phyloP scores from a whole-genome alignment of 2,888 invertebrate species.

The Sturmia bella region DNA sequence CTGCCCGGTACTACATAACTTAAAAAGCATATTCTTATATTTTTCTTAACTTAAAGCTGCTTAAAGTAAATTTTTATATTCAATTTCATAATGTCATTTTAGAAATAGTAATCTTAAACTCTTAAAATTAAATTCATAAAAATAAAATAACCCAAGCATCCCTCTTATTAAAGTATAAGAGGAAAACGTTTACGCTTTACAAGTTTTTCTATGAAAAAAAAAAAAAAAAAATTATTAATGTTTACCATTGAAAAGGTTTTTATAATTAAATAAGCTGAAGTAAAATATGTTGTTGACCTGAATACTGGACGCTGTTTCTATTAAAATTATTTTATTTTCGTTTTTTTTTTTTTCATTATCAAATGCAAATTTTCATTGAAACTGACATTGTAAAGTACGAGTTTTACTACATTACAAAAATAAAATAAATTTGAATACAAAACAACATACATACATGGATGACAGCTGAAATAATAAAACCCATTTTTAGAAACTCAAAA shows the following conservation, averaged over 20 bases:
- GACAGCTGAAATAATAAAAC: constrained; percentile 7
- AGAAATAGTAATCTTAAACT: not conserved
- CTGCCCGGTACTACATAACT: no score
- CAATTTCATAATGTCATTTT: no score
- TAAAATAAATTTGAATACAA: not conserved
- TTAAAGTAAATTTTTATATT: no score
- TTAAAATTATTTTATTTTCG: not conserved
- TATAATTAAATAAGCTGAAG: constrained; percentile 26
- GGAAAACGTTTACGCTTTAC: no score
- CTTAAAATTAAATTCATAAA: no score
- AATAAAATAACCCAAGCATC: no score
- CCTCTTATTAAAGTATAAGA: no score
- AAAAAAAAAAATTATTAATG: no score
- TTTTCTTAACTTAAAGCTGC: no score
- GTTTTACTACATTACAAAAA: constrained; percentile 2
- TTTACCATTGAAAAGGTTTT: constrained; percentile 5
- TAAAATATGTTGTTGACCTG: constrained; percentile 44
- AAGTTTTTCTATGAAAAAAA: no score
- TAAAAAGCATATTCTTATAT: no score
- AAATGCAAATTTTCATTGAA: constrained; percentile 49
- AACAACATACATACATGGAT: constrained; percentile 22
- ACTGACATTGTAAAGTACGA: constrained; percentile 37
- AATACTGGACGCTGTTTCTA: constrained; percentile 11
- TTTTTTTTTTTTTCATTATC: constrained; percentile 41
- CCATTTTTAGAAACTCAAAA: constrained; percentile 49